These are phyloP conservation scores for Chelidonichthys spinosus DNA, from an alignment of 2,797 vertebrate species.

Conservation along the genomic window DNA sequence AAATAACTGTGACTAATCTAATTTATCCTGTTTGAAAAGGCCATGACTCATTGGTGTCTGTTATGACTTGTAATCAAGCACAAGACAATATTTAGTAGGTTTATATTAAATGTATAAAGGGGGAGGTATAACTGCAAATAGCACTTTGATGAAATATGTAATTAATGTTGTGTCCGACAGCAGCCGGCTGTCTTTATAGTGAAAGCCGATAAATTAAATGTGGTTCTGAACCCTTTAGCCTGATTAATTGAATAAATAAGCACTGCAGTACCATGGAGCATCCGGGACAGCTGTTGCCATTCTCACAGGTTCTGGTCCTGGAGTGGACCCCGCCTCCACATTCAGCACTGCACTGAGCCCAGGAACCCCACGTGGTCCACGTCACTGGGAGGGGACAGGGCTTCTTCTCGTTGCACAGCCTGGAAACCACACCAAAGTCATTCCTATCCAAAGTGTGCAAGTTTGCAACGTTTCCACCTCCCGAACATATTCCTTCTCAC, in stretches of 20 bases:
- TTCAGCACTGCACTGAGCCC: constrained; percentile 92
- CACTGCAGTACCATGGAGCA: constrained; percentile 85
- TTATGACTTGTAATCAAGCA: too few relatives aligned
- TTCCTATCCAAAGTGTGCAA: background rate
- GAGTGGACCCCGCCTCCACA: constrained; percentile 95
- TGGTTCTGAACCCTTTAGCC: background rate
- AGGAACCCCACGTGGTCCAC: constrained; percentile 93
- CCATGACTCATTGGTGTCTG: background rate
- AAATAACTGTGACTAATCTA: background rate
- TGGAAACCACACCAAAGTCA: constrained; percentile 44
- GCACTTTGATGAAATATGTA: background rate
- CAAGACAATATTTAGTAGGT: too few relatives aligned
- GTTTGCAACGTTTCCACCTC: too few relatives aligned
- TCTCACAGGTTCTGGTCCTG: constrained; percentile 90
- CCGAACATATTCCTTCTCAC: constrained; percentile 67
- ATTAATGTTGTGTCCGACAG: background rate
- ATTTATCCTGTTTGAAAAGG: background rate
- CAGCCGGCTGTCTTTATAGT: background rate
- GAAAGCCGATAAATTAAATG: background rate
- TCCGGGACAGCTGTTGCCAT: constrained; percentile 91
- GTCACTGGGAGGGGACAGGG: constrained; percentile 89
- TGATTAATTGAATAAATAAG: background rate
- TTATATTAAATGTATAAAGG: too few relatives aligned
- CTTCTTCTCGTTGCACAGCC: constrained; percentile 92
- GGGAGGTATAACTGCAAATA: background rate